These are phyloP conservation scores for Furnarius figulus DNA, from an alignment of 2,113 vertebrate genomes.

Conservation along the genomic window DNA sequence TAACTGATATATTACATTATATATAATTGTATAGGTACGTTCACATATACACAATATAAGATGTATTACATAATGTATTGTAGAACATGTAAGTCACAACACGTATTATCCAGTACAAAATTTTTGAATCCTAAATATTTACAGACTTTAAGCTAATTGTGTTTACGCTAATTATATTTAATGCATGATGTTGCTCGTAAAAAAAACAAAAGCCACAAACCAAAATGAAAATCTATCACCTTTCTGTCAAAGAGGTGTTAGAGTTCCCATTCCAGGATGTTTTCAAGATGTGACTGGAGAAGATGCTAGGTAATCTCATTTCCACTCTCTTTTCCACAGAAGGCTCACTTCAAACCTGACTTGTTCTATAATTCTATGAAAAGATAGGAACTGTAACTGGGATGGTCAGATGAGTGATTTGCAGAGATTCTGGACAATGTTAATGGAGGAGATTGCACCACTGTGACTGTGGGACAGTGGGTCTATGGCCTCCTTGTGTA, in stretches of 20 bases:
- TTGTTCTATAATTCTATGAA: neutral
- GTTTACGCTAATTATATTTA: neutral
- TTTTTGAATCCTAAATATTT: neutral
- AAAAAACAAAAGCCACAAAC: neutral
- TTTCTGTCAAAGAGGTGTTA: neutral
- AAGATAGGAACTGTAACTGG: neutral
- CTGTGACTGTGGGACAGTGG: neutral
- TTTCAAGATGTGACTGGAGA: neutral
- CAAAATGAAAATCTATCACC: neutral
- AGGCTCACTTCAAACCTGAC: rapidly evolving
- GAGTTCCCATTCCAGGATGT: neutral
- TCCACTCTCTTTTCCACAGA: neutral
- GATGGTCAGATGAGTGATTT: neutral
- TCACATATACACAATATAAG: neutral
- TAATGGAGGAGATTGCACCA: neutral
- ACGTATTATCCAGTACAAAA: neutral
- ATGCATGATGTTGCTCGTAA: neutral
- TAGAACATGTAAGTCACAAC: neutral
- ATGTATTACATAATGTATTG: neutral
- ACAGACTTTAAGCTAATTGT: neutral
- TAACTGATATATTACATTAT: neutral
- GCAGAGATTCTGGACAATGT: neutral
- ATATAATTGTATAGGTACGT: neutral
- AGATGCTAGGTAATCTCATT: neutral
- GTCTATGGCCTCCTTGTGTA: neutral